A percentile compares a stretch with the other conserved stretches of the same genome.
phyloP scores from a whole-genome alignment of 2,888 invertebrate genomes.

The Apodemia mormo region DNA sequence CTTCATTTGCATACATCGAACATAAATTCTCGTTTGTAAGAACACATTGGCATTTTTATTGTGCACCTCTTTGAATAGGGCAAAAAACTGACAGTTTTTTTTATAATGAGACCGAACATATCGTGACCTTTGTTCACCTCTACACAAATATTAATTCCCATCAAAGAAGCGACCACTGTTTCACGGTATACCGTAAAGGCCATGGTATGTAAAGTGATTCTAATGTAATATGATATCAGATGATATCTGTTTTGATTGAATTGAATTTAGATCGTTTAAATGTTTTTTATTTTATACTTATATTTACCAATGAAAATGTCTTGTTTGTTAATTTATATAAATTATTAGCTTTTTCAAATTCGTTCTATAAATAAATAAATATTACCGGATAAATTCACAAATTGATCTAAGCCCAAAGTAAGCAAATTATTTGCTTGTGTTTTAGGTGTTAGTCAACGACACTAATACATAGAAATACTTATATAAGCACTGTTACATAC shows the following conservation, averaged over 20 bases:
- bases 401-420: no score
- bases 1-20: slow-evolving; percentile 74
- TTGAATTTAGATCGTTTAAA: slow-evolving; percentile 6
- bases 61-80: slow-evolving; percentile 65
- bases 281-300: background rate
- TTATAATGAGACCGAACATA: slow-evolving; percentile 58
- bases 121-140: slow-evolving; percentile 61
- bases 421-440: no score
- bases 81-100: slow-evolving; percentile 66
- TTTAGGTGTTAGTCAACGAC: no score
- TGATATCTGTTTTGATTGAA: slow-evolving; percentile 5
- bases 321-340: background rate
- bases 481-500: no score
- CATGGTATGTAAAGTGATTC: slow-evolving; percentile 5
- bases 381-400: no score
- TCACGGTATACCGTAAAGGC: slow-evolving; percentile 5
- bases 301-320: background rate
- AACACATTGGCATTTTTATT: slow-evolving; percentile 79
- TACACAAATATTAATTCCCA: slow-evolving; percentile 74
- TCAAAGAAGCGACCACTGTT: slow-evolving; percentile 11
- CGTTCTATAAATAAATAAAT: no score
- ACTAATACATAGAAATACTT: no score
- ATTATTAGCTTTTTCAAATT: background rate
- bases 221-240: slow-evolving; percentile 9
- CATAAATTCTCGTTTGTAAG: slow-evolving; percentile 81